Conservation (phyloP, 2,113 vertebrate species). For the Salminus brasiliensis region DNA sequence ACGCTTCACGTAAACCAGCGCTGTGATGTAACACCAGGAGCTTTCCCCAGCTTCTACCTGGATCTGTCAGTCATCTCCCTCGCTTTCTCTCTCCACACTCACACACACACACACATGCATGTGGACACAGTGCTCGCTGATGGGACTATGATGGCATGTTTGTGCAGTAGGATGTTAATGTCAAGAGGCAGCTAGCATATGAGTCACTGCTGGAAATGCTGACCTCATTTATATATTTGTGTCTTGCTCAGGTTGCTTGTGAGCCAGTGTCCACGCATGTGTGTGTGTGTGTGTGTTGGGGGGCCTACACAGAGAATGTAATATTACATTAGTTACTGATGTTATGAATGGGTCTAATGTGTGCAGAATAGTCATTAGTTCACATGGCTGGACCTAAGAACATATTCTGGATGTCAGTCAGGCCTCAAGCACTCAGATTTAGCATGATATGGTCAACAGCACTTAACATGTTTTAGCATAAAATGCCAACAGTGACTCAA, state of each 20-base stretch:
- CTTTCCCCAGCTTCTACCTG: slow-evolving; percentile 4
- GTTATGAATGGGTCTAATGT: background rate
- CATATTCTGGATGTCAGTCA: background rate
- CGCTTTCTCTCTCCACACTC: background rate
- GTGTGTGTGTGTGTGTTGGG: background rate
- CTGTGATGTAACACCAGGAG: slow-evolving; percentile 14
- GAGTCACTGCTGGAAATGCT: slow-evolving; percentile 71
- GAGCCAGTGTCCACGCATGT: background rate
- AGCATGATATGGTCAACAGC: too few species aligned
- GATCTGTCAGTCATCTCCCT: slow-evolving; percentile 26
- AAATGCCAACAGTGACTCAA: too few species aligned
- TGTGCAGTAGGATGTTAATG: slow-evolving; percentile 71
- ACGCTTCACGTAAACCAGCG: slow-evolving; percentile 58
- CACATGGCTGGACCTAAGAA: background rate
- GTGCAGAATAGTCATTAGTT: background rate
- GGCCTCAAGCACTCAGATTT: too few species aligned
- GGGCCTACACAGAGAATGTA: background rate
- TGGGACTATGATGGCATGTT: slow-evolving; percentile 54
- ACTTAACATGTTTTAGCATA: too few species aligned
- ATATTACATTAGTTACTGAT: too few species aligned
- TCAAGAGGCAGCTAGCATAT: slow-evolving; percentile 70
- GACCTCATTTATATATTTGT: slow-evolving; percentile 39
- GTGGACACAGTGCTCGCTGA: slow-evolving; percentile 44
- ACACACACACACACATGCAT: background rate
- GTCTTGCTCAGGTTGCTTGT: slow-evolving; percentile 23